Evolutionary conservation across 2,888 invertebrate genomes (phyloP), one percentile per base, ranked within the genome.

Genomic region (Chymomyza amoena): DNA sequence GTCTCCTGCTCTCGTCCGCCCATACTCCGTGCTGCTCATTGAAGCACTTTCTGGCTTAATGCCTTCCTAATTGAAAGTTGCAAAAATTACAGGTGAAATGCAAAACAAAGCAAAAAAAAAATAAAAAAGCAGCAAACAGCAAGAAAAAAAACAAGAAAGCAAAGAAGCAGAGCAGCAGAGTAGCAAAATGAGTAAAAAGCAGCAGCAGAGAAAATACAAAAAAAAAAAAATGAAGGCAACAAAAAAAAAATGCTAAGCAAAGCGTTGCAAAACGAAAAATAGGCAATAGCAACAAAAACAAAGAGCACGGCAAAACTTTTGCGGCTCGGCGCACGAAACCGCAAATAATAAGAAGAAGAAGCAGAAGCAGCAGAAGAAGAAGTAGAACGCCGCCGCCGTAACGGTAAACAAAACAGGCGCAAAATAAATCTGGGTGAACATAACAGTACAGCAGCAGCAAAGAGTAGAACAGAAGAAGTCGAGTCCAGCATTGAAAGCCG

Each of bases 51-150:
- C 88, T 86, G 79, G 84, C 79, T 84, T 84, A 84, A 85, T 87
- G 86, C 84, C 86, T 87, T 85, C 83, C 84, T 84, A 84, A 84
- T 84, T 84, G 88, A 84, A 84, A 84, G 81, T 85, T 84, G 84
- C 86, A 77, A 77, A 76, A 76, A 76, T 76, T 76, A 72, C 73
- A 75, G 75, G 70, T 75, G 66, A 71, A 65, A 65, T 65, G 52
- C 61, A 67, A 61, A 51, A 15, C 50, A 61, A 66, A n/a, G n/a
- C n/a, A n/a, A n/a, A 75, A 77, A 77, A 77, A 63, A 75, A 2
- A 70, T 75, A 28, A 10, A 6, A 39, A 18, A 25, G 32, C 32
- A 32, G 32, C 32, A 18, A 25, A 64, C 51, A 61, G 50, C 32
- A 9, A 32, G 32, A 9, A 7, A 32, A 7, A 32, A 32, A 32